Percentiles rank a stretch among this genome's conserved stretches.
These are phyloP conservation scores for Dicrostonyx torquatus DNA, from an alignment of 2,797 vertebrate species.

Conservation along the genomic window DNA sequence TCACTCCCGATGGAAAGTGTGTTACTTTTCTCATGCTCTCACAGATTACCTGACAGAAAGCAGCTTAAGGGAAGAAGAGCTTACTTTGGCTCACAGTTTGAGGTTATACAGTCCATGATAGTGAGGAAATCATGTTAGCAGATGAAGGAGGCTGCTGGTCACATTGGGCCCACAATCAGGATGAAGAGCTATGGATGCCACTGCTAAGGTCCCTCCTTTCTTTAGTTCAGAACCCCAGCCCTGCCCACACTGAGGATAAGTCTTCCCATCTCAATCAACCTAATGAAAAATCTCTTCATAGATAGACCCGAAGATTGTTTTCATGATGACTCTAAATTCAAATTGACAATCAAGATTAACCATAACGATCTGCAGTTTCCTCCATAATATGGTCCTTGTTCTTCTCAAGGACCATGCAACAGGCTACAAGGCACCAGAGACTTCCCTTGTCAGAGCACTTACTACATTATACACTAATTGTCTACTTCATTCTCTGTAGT, in stretches of 20 bases:
- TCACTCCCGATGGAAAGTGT: not conserved
- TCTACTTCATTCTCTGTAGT: not conserved
- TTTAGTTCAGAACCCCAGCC: not conserved
- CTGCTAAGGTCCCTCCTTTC: not conserved
- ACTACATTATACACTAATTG: not conserved
- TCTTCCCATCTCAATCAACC: not conserved
- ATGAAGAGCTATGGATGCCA: not conserved
- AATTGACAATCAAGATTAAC: not conserved
- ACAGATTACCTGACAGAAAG: not conserved
- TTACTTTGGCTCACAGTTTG: not conserved
- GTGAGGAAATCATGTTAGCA: not conserved
- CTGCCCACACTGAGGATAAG: not conserved
- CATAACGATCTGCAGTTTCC: not conserved
- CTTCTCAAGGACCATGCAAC: not conserved
- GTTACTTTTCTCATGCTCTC: not conserved
- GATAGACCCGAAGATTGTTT: not conserved
- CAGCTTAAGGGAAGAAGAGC: not conserved
- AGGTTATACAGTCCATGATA: not conserved
- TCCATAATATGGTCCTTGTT: not conserved
- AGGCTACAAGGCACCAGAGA: not conserved
- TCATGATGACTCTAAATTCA: not conserved
- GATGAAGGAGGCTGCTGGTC: not conserved
- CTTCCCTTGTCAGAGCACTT: conserved; percentile 16
- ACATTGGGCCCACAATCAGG: no score
- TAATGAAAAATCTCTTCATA: not conserved